These are phyloP conservation scores for Varanus komodoensis DNA, from an alignment of 2,113 vertebrate genomes.

Conservation along the genomic window DNA sequence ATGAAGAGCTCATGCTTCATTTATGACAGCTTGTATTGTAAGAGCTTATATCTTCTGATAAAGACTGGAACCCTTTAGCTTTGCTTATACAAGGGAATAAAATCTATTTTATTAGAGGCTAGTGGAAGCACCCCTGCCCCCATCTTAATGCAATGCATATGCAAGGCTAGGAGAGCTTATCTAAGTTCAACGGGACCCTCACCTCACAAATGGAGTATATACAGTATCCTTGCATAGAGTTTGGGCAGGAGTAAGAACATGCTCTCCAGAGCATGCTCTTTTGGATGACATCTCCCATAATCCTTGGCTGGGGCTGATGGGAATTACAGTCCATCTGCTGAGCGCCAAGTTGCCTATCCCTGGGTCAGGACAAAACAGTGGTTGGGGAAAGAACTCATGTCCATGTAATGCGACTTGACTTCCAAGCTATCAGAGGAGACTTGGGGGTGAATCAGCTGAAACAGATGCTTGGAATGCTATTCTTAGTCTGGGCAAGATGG, in stretches of 20 bases:
- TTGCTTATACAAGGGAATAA: not conserved
- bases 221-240: not conserved
- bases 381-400: not conserved
- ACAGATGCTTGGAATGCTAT: not conserved
- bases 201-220: not conserved
- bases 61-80: not conserved
- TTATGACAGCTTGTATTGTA: not conserved
- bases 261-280: not conserved
- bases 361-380: not conserved
- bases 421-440: not conserved
- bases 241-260: not conserved
- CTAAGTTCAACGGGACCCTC: not conserved
- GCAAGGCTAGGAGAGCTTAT: not conserved
- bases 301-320: not conserved
- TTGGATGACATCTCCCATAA: not conserved
- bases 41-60: not conserved
- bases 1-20: not conserved
- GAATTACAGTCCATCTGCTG: not conserved
- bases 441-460: not conserved
- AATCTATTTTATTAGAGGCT: not conserved
- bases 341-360: not conserved
- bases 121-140: not conserved
- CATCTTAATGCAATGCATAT: not conserved
- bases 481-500: not conserved
- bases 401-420: not conserved